A percentile compares a stretch with the other conserved stretches of the same genome.
Evolutionary conservation across 2,888 invertebrate species (phyloP).

Genomic region (Andrena marginata): DNA sequence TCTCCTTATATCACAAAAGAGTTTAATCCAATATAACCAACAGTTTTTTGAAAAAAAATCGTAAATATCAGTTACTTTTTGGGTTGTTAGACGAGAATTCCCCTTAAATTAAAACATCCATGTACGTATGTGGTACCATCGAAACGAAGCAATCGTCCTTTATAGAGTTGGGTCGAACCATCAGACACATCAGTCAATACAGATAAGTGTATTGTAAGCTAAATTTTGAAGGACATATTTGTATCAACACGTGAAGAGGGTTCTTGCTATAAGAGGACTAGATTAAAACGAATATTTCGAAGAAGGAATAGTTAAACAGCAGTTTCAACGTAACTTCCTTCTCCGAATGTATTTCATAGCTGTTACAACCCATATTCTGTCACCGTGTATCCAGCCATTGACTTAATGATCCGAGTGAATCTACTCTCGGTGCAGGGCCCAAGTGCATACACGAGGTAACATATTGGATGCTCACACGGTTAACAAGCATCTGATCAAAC

Average conservation of each 20-base stretch:
- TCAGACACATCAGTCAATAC: constrained; percentile 54
- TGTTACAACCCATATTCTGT: constrained; percentile 65
- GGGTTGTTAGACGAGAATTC: too few species aligned
- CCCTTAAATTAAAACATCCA: constrained; percentile 29
- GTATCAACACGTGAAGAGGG: neutral
- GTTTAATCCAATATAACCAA: too few species aligned
- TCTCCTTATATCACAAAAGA: too few species aligned
- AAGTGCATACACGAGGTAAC: constrained; percentile 75
- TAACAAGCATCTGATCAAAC: constrained; percentile 78
- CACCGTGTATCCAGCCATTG: constrained; percentile 71
- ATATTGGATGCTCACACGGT: constrained; percentile 75
- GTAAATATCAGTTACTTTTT: too few species aligned
- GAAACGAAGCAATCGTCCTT: constrained; percentile 22
- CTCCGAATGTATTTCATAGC: constrained; percentile 46
- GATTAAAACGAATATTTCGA: constrained; percentile 15
- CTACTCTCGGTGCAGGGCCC: constrained; percentile 71
- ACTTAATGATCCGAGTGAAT: constrained; percentile 77
- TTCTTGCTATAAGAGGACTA: neutral
- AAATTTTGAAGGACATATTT: neutral
- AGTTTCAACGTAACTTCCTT: neutral
- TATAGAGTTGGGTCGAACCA: constrained; percentile 52
- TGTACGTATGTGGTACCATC: constrained; percentile 9
- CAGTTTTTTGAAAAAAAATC: too few species aligned
- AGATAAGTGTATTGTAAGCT: neutral
- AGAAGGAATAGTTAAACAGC: neutral